Evolutionary conservation across 2,888 invertebrate species (phyloP), one percentile per base, ranked within the genome.

Genomic region (Hetaerina titia): DNA sequence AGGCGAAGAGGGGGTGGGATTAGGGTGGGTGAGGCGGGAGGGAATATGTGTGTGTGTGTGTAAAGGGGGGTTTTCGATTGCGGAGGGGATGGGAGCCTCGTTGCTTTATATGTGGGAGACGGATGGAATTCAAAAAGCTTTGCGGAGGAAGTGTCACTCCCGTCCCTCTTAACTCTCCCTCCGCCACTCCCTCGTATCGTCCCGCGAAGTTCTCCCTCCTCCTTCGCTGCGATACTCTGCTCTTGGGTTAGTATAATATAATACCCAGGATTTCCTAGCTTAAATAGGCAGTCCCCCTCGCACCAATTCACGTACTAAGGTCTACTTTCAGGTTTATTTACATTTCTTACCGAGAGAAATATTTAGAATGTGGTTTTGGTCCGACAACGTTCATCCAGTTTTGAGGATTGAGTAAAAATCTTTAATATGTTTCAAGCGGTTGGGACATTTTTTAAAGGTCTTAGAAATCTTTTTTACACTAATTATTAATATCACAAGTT

Each of bases 61-160:
- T 2, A 45, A 4, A 4, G 45, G 45, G 45, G 45, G 45, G 45
- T 1, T 45, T 45, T 45, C 45, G 45, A 45, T 45, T 45, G 45
- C 45, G 45, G 45, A 45, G 45, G 45, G 69, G n/a, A n/a, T 17
- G n/a, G n/a, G 69, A n/a, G 19, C 9, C 69, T 81, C 81, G 81
- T 81, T 31, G 25, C 81, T 81, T 81, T 31, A 81, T 81, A 81
- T 31, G 81, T 81, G 31, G 31, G 81, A 81, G 31, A 81, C 81
- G 81, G 81, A 81, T 81, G 81, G 81, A 81, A 81, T 81, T 25
- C 81, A 31, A 13, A 81, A 81, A 31, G 81, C 25, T 31, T 81
- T 31, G 9, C 25, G 25, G 31, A 31, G 81, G 5, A 31, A 15
- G 13, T 9, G 13, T 25, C 25, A 25, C n/a, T 81, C 13, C 31